phyloP scores from a whole-genome alignment of 2,113 vertebrate species.

The Columba janthina region DNA sequence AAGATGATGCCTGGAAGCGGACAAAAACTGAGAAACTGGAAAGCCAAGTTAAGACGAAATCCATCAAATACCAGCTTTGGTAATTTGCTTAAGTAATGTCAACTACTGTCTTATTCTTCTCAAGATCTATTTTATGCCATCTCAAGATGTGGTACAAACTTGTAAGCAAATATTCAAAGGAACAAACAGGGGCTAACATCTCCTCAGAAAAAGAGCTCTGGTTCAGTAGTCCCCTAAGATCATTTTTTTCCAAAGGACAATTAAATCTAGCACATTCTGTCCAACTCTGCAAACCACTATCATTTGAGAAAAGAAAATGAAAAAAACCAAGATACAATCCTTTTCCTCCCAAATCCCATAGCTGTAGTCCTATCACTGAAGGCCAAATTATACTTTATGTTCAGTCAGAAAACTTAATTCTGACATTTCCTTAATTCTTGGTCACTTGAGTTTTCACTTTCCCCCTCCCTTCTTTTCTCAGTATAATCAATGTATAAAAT shows the following conservation, averaged over 20 bases:
- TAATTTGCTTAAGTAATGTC: background rate
- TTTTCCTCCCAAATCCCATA: background rate
- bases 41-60: rapidly evolving
- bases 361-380: background rate
- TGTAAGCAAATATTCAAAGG: background rate
- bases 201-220: background rate
- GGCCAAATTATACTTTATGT: background rate
- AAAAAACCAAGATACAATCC: background rate
- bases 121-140: background rate
- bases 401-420: background rate
- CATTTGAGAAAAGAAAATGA: background rate
- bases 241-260: background rate
- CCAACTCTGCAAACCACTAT: background rate
- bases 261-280: background rate
- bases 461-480: background rate
- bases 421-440: background rate
- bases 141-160: background rate
- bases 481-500: background rate
- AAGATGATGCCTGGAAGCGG: background rate
- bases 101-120: background rate
- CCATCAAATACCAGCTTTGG: background rate
- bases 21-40: background rate
- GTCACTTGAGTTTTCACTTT: background rate
- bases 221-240: background rate
- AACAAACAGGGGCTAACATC: background rate